Conservation (phyloP, 1,140 invertebrate species). For the Meloidogyne exigua region DNA sequence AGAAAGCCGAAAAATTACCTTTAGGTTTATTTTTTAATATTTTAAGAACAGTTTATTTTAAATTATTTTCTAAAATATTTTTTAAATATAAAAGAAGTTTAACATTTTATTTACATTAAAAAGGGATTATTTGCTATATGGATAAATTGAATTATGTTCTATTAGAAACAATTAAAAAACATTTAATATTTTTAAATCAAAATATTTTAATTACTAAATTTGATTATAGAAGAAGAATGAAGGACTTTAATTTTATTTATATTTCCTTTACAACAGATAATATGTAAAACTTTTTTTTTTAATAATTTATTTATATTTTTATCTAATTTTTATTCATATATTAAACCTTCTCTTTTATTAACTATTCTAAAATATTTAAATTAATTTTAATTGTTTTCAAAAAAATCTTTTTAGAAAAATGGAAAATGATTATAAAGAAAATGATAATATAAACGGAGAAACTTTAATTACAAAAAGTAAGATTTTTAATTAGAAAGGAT, state of each 20-base stretch:
- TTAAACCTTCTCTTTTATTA: too few relatives aligned
- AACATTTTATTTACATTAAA: not conserved
- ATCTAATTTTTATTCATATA: too few relatives aligned
- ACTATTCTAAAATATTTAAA: too few relatives aligned
- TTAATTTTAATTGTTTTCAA: too few relatives aligned
- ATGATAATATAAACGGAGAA: not conserved
- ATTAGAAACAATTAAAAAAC: not conserved
- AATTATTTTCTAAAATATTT: too few relatives aligned
- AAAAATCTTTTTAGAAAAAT: not conserved
- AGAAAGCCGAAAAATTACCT: constrained; percentile 51
- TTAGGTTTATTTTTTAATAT: constrained; percentile 48
- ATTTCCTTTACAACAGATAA: not conserved
- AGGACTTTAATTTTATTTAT: not conserved
- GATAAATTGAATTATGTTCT: not conserved
- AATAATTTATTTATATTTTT: not conserved
- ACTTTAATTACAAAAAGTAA: not conserved
- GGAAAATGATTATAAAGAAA: not conserved
- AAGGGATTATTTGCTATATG: not conserved
- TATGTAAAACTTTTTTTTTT: not conserved
- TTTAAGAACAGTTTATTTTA: too few relatives aligned
- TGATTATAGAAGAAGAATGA: too few relatives aligned
- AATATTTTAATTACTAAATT: not conserved
- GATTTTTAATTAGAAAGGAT: not conserved
- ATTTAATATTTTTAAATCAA: not conserved
- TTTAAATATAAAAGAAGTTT: too few relatives aligned